Base-by-base conservation (phyloP, 1,140 invertebrate species). In the Rhyzopertha dominica region DNA sequence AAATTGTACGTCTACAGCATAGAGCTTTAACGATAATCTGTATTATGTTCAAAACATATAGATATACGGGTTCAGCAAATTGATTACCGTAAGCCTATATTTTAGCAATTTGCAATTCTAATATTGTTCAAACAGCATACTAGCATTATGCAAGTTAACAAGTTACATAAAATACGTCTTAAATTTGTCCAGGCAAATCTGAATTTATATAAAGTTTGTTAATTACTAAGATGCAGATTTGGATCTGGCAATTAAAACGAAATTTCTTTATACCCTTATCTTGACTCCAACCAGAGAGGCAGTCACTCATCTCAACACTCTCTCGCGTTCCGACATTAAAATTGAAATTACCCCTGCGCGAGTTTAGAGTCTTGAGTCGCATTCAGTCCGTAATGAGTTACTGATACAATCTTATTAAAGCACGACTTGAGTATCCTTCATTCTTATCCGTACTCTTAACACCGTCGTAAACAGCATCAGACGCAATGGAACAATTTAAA, bases 331-430 rank as follows among this genome's bases (percentile, higher is more conserved):
- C 38, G 34, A 46, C 51, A 46, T 50, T 49, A 50, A 54, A 50
- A 50, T 49, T 50, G 51, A 54, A 54, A 54, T 54, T 47, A 39
- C 47, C 51, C 51, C 38, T 14, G 36, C 43, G 24, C 49, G 32
- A 47, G 38, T 47, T 50, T 45, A 43, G 40, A 49, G 37, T 34
- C 41, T 34, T 16, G 42, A 31, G 42, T 49, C 46, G 46, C 51
- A 54, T 54, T 54, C 48, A 50, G 42, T 43, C 35, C 32, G 37
- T 54, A 54, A 54, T 54, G 51, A 49, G 51, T 54, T 54, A 54
- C 51, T 54, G 51, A 54, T 54, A 54, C 47, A 54, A 54, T 54
- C 51, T 54, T 54, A 54, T 54, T 54, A 54, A 54, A 50, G 47
- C 43, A 30, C 43, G 38, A 42, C 49, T 51, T 38, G 49, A 51